phyloP scores from a whole-genome alignment of 2,797 vertebrate genomes.

The Sorex maritimensis region DNA sequence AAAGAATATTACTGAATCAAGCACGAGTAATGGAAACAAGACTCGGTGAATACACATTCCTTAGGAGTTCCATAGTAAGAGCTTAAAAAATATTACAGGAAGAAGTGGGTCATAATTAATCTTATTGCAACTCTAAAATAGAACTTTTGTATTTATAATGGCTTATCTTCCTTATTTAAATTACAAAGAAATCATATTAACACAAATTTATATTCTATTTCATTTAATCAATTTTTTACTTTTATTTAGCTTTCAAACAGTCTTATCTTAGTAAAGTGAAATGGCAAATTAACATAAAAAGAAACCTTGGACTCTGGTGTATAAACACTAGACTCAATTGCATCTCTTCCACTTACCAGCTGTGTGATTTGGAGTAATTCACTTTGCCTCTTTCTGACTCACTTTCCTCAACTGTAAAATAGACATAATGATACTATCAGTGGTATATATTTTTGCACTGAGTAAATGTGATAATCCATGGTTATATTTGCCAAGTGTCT shows the following conservation, averaged over 20 bases:
- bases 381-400: not conserved
- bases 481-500: not conserved
- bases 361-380: not conserved
- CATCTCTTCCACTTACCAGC: not conserved
- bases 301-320: not conserved
- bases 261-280: not conserved
- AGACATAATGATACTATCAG: not conserved
- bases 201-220: not conserved
- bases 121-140: not conserved
- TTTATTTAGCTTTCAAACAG: slow-evolving; percentile 15
- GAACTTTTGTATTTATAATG: not conserved
- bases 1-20: not conserved
- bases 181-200: not conserved
- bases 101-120: slow-evolving; percentile 17
- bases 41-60: not conserved
- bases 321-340: not conserved
- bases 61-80: not conserved
- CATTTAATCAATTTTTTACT: not conserved
- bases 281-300: not conserved
- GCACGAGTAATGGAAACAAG: not conserved
- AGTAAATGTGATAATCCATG: not conserved
- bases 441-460: not conserved
- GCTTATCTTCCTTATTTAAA: not conserved
- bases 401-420: not conserved
- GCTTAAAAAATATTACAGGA: not conserved